Conservation (phyloP, 1,140 invertebrate genomes). For the Trichoplusia ni region DNA sequence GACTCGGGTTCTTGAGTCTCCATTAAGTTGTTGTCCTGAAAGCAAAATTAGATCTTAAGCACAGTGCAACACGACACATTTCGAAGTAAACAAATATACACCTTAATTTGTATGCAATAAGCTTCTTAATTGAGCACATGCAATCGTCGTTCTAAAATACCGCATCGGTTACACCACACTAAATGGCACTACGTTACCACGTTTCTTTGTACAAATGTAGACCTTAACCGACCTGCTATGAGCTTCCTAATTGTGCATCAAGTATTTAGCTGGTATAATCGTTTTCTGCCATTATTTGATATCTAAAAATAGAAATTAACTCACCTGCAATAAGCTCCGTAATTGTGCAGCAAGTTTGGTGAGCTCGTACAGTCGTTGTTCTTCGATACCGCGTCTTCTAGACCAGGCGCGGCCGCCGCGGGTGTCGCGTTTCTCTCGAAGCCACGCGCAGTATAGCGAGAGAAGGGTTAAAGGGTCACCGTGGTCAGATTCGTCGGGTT, state of each 20-base stretch:
- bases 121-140: constrained; percentile 96
- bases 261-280: constrained; percentile 99
- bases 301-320: neutral
- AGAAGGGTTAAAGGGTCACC: constrained; percentile 97
- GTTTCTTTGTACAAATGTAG: neutral
- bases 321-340: constrained; percentile 89
- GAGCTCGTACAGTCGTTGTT: constrained; percentile 98
- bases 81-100: too few relatives aligned
- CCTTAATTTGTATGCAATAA: too few relatives aligned
- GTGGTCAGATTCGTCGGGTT: constrained; percentile 94
- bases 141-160: constrained; percentile 97
- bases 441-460: constrained; percentile 95
- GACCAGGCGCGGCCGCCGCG: constrained; percentile 90
- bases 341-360: constrained; percentile 96
- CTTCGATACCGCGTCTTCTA: constrained; percentile 92
- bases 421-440: constrained; percentile 86
- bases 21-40: constrained; percentile 87
- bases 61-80: too few relatives aligned
- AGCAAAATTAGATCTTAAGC: neutral
- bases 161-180: constrained; percentile 93
- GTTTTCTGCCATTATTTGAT: constrained; percentile 69
- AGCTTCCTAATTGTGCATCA: constrained; percentile 92
- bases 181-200: too few relatives aligned
- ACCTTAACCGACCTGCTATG: constrained; percentile 85
- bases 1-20: constrained; percentile 81